Evolutionary conservation across 2,797 vertebrate species (phyloP).

Genomic region (Phrynocephalus vlangalii): DNA sequence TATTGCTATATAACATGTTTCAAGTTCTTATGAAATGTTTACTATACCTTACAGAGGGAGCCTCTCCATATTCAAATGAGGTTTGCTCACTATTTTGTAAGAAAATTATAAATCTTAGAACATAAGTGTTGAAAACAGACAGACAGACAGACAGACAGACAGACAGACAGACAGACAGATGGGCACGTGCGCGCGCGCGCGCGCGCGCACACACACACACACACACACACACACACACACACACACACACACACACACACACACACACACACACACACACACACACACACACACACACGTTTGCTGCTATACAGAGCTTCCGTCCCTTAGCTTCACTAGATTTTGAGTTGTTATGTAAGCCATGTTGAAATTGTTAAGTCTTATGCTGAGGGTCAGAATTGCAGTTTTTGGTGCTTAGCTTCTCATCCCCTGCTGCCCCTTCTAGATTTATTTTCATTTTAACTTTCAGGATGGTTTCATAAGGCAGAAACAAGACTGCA

Average conservation of each 20-base stretch:
- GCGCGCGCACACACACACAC: too few relatives aligned
- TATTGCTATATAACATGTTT: neutral
- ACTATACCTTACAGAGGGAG: neutral
- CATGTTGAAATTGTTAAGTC: neutral
- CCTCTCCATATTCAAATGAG: neutral
- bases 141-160: too few relatives aligned
- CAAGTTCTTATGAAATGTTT: neutral
- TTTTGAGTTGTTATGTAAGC: neutral
- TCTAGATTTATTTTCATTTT: constrained; percentile 19
- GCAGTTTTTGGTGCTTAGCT: rapidly evolving
- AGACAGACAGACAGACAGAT: too few relatives aligned
- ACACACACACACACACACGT: too few relatives aligned
- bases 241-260: too few relatives aligned
- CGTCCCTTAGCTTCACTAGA: neutral
- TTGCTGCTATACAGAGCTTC: neutral
- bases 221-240: too few relatives aligned
- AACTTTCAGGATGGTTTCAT: constrained; percentile 9
- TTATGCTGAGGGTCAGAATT: constrained; percentile 20
- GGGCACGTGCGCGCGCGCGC: too few relatives aligned
- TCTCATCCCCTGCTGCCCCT: neutral
- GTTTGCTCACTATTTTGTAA: neutral
- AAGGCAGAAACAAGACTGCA: constrained; percentile 5
- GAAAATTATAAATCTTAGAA: neutral
- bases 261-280: too few relatives aligned
- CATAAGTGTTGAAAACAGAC: too few relatives aligned